Evolutionary conservation across 2,888 invertebrate species (phyloP).

Genomic region (Vanessa cardui): DNA sequence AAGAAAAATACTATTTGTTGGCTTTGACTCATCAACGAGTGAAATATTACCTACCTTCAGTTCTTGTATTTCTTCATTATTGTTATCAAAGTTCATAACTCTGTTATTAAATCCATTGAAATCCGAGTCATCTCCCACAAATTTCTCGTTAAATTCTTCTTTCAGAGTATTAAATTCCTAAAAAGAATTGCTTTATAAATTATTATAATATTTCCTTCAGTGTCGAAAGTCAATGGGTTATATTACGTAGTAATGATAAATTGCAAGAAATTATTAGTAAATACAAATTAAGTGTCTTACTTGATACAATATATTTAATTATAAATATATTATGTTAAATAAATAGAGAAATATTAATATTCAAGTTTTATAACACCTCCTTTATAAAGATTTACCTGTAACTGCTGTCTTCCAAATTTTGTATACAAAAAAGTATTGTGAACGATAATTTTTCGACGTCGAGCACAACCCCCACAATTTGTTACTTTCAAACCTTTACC

Average conservation of each 20-base stretch:
- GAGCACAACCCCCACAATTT: neutral
- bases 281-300: neutral
- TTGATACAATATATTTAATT: neutral
- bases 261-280: neutral
- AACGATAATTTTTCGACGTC: neutral
- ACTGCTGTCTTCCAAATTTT: slow-evolving; percentile 10
- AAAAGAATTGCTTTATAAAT: slow-evolving; percentile 41
- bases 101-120: slow-evolving; percentile 54
- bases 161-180: slow-evolving; percentile 73
- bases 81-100: slow-evolving; percentile 43
- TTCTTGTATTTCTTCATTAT: slow-evolving; percentile 58
- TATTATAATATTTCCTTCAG: neutral
- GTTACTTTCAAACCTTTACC: slow-evolving; percentile 16
- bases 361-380: neutral
- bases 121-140: slow-evolving; percentile 63
- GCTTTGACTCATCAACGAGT: neutral
- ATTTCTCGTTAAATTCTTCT: slow-evolving; percentile 76
- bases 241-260: slow-evolving; percentile 7
- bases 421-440: neutral
- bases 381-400: slow-evolving; percentile 16
- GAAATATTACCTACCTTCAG: slow-evolving; percentile 66
- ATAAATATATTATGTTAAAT: neutral
- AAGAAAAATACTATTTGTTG: no score
- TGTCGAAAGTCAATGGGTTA: neutral
- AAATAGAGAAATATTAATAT: neutral